Evolutionary conservation across 2,888 invertebrate genomes (phyloP), one percentile per base, ranked within the genome.

Genomic region (Linnaemya tessellans): DNA sequence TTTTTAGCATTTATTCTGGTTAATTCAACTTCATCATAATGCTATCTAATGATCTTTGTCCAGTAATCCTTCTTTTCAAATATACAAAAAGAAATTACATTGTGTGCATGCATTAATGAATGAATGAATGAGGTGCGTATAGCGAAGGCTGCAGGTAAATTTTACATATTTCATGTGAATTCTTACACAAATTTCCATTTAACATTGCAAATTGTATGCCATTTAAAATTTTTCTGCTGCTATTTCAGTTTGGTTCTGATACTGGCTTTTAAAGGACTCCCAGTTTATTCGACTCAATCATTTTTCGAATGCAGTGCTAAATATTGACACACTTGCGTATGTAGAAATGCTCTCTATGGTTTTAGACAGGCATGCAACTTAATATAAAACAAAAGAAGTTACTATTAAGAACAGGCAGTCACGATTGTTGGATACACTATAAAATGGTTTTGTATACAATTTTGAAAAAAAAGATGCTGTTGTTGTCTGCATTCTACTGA

Each of bases 261-360:
- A 43, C 35, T 73, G 64, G 64, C 25, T 64, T 51, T 64, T 1
- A 7, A 43, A n/a, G 25, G 54, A 56, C 51, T 43, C 13, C 3
- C 15, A 60, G n/a, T 56, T 78, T 78, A 67, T 78, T 78, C 65
- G 65, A 51, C 25, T 73, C 43, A 30, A 81, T 38, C 70, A 56
- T 22, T 60, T 78, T 73, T 58, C 30, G 11, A 15, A 71, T 41
- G 15, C 41, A 46, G 41, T 54, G 49, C 22, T 15, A 25, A 35
- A 25, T 25, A 74, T 20, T 60, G 41, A 30, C 18, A 64, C 15
- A 22, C 7, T 8, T 41, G 54, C 15, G 1, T 22, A 51, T 10
- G 49, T 13, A 35, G 4, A 62, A n/a, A 60, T 62, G 35, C 7
- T n/a, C 11, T 18, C 7, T 43, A 46, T 35, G 46, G 46, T 60